Percentiles rank a stretch among this genome's conserved stretches.
Conservation (phyloP, 2,888 invertebrate species). For the Steromphala cineraria region DNA sequence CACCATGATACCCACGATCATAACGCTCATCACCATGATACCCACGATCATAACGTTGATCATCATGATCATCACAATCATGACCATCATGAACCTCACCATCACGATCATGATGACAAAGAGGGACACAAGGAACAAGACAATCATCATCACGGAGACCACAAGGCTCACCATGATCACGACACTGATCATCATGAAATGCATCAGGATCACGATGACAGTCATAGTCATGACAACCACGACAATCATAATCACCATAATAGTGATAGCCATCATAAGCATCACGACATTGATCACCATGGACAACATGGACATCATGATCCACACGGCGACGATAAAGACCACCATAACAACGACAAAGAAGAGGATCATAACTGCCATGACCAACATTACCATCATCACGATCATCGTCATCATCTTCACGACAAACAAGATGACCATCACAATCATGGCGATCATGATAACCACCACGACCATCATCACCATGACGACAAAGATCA, state of each 20-base stretch:
- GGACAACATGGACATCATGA: background rate
- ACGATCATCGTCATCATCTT: background rate
- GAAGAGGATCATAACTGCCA: background rate
- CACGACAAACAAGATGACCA: background rate
- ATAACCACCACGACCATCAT: background rate
- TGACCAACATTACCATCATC: background rate
- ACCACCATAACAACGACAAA: background rate
- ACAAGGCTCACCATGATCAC: constrained; percentile 17
- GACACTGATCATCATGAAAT: background rate
- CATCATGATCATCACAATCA: background rate
- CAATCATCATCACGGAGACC: constrained; percentile 21
- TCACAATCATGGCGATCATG: background rate
- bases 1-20: background rate
- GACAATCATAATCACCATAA: background rate
- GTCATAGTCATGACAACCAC: background rate
- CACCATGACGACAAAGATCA: background rate
- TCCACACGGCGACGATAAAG: too few species aligned
- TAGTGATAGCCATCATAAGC: background rate
- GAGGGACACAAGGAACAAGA: background rate
- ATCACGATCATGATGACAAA: background rate
- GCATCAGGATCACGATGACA: background rate
- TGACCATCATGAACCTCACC: background rate
- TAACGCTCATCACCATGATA: background rate
- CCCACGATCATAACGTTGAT: background rate
- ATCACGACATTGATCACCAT: background rate